Percentiles rank a stretch among this genome's conserved stretches.
These are phyloP conservation scores for Nemotelus nigrinus DNA, from an alignment of 2,888 invertebrate species.

Conservation along the genomic window DNA sequence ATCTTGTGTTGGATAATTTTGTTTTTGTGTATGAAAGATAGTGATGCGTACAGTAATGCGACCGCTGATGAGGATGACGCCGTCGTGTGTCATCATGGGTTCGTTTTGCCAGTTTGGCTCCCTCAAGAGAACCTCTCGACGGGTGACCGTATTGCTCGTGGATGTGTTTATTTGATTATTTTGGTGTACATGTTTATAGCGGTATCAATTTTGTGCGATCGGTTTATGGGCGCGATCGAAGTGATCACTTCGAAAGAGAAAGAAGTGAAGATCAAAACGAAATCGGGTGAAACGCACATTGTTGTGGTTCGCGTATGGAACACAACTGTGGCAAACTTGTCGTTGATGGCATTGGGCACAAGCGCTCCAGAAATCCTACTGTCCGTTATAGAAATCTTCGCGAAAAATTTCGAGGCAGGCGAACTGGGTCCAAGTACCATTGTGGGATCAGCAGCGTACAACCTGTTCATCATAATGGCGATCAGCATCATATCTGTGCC, in stretches of 20 bases:
- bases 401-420: conserved; percentile 89
- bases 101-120: conserved; percentile 87
- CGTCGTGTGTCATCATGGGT: conserved; percentile 76
- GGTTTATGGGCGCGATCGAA: conserved; percentile 97
- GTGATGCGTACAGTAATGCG: conserved; percentile 2
- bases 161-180: conserved; percentile 82
- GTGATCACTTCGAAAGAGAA: conserved; percentile 95
- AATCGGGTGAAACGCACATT: conserved; percentile 83
- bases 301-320: conserved; percentile 94
- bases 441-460: conserved; percentile 95
- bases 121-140: conserved; percentile 77
- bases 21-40: conserved; percentile 1
- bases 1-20: conserved; percentile 15
- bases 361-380: conserved; percentile 95
- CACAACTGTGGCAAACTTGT: conserved; percentile 95
- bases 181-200: conserved; percentile 94
- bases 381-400: conserved; percentile 93
- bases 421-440: conserved; percentile 95
- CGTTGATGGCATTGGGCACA: conserved; percentile 94
- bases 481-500: conserved; percentile 90
- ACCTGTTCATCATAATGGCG: conserved; percentile 93
- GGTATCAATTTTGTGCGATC: conserved; percentile 93
- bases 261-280: conserved; percentile 86
- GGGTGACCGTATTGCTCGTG: conserved; percentile 80
- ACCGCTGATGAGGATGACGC: not conserved